Evolutionary conservation across 1,140 invertebrate species (phyloP).

Genomic region (Streblospio benedicti): DNA sequence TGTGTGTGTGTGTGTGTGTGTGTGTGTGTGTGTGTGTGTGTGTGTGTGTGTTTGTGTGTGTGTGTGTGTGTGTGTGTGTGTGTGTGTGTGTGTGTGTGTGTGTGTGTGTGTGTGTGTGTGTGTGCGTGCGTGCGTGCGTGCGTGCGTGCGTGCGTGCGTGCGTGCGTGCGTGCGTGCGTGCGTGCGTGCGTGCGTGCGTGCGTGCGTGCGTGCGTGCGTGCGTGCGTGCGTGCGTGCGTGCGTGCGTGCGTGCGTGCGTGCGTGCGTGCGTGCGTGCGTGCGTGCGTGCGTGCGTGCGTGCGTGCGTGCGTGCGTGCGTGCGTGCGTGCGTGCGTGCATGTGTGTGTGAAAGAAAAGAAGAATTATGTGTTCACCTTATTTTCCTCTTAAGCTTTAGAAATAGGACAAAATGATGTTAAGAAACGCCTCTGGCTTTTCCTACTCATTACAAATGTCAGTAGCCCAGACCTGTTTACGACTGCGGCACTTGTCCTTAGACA

Average conservation of each 20-base stretch:
- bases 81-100: constrained; percentile 1
- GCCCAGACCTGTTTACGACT: too few species aligned
- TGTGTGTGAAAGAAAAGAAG: not conserved
- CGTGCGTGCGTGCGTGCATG: not conserved
- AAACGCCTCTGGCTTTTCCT: too few species aligned
- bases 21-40: too few species aligned
- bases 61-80: not conserved
- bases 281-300: constrained; percentile 7
- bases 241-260: constrained; percentile 5
- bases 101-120: not conserved
- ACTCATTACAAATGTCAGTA: too few species aligned
- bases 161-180: not conserved
- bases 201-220: constrained; percentile 2
- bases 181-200: constrained; percentile 6
- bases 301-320: constrained; percentile 6
- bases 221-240: not conserved
- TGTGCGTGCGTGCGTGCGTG: not conserved
- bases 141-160: not conserved
- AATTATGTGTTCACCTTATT: too few species aligned
- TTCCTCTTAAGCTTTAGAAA: too few species aligned
- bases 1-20: too few species aligned
- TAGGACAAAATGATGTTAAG: too few species aligned
- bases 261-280: constrained; percentile 3
- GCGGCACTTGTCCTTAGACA: too few species aligned
- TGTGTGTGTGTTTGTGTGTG: too few species aligned